Base-by-base conservation (phyloP, 2,797 vertebrate genomes). In the Onychomys torridus region DNA sequence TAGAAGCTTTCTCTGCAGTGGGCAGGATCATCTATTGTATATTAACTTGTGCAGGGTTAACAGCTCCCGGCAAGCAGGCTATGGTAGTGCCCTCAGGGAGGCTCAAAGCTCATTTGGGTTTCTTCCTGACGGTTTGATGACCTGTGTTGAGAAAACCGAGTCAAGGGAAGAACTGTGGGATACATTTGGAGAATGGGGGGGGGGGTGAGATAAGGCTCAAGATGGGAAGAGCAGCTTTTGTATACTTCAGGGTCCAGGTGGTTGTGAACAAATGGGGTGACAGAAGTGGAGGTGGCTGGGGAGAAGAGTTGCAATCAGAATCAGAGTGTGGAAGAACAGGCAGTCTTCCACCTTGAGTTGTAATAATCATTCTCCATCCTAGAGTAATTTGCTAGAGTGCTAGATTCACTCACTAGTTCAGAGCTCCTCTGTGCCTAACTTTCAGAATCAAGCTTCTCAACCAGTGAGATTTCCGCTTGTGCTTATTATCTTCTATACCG, bases 341-440 rank as follows among this genome's bases (percentile, higher is more conserved):
- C 34, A 9, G 67, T 25, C 83, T 71, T 88, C 37, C 40, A 23
- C 16, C n/a, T 34, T 55, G 49, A 90, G 8, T 17, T 46, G 12
- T 16, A 37, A 23, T 46, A 23, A 3, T 55, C 71, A 37, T 55
- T 86, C 46, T 55, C 65, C 25, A 5, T 40, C 1, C 49, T 57
- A 40, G 49, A 6, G 25, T 29, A 34, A n/a, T 7, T 87, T 55
- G 37, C 37, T 77, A 7, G 21, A 43, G 14, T 37, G 13, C 77
- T 89, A 1, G 27, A 61, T 73, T 46, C 71, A 83, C 67, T 75
- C 57, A 61, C 12, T 34, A 76, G 86, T n/a, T 7, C 19, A 78
- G 89, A 94, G 81, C 52, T 96, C 59, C 40, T 40, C 27, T 63
- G 91, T 81, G 76, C 27, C 25, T 79, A 61, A 67, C 19, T 93